phyloP scores from a whole-genome alignment of 2,888 invertebrate genomes.

The Coecobrya sp. region DNA sequence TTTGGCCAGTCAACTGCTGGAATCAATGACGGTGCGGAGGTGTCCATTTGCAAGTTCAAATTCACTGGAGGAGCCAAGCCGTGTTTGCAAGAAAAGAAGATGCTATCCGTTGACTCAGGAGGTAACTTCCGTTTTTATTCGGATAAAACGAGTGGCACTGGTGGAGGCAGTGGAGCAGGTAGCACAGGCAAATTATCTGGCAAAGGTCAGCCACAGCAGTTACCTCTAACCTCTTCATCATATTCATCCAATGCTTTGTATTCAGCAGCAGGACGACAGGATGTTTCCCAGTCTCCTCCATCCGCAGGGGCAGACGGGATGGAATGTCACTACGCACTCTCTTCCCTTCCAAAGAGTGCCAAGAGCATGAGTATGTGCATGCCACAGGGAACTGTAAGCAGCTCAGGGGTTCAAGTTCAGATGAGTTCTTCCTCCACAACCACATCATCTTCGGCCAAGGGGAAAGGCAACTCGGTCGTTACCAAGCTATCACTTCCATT shows the following conservation, averaged over 20 bases:
- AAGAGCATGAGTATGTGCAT: constrained; percentile 86
- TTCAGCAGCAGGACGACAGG: constrained; percentile 4
- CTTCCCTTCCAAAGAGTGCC: constrained; percentile 85
- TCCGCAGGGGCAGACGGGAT: constrained; percentile 1
- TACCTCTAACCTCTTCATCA: background rate
- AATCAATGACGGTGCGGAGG: constrained; percentile 89
- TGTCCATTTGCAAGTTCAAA: constrained; percentile 97
- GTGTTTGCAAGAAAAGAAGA: constrained; percentile 96
- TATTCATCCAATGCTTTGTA: background rate
- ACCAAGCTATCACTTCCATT: constrained; percentile 35
- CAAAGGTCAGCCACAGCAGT: constrained; percentile 52
- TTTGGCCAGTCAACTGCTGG: constrained; percentile 91
- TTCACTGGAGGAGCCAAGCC: constrained; percentile 97
- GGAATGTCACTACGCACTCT: constrained; percentile 76
- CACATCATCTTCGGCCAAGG: constrained; percentile 35
- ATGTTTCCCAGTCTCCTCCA: constrained; percentile 23
- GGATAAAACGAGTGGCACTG: constrained; percentile 79
- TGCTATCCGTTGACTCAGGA: constrained; percentile 96
- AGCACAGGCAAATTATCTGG: constrained; percentile 26
- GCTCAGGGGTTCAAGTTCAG: constrained; percentile 43
- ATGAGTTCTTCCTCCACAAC: constrained; percentile 9
- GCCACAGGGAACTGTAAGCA: constrained; percentile 68
- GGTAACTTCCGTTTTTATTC: constrained; percentile 95
- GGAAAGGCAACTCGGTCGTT: background rate
- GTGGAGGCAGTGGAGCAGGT: background rate